Base-by-base conservation (phyloP, 2,888 invertebrate species). In the Prosapia bicincta region DNA sequence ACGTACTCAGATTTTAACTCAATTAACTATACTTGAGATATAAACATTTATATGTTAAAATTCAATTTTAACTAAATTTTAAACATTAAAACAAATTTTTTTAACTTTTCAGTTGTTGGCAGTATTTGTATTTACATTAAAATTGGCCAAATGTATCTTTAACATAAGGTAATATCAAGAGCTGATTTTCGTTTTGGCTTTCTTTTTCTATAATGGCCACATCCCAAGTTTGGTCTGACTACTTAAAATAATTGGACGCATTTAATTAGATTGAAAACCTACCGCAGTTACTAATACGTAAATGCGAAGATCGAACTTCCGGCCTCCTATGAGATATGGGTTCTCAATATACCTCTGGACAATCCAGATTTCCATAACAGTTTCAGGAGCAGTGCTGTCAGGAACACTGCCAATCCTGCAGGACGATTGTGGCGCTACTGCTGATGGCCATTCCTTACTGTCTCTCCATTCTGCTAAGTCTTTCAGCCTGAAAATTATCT, bases 271-370 rank as follows among this genome's bases (percentile, higher is more conserved):
- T n/a, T n/a, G 13, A 26, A 5, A 9, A 68, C n/a, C 83, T 81
- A 86, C 86, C 26, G 89, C 88, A 68, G 87, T 87, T 26, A 90
- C 89, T 66, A 90, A 83, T 6, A 89, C 88, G 83, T 90, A 90
- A 77, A 90, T 85, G 9, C 90, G 83, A n/a, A 90, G 84, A 82
- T 90, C 90, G 82, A 90, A 90, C 83, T 90, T 90, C 80, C 88
- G 85, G 0, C 89, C 89, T 66, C 88, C 88, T 72, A 90, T 85
- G 26, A 90, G 84, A 80, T 89, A 89, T 3, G 90, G 90, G 80
- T 88, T 85, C 77, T 87, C 87, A 75, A 90, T 85, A 82, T 90
- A 90, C 72, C 87, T 84, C 82, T 89, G 89, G 6, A 89, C 89
- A 3, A 90, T 86, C 82, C 88, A 89, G 68, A 81, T 82, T 65